A percentile compares a stretch with the other conserved stretches of the same genome.
phyloP scores from a whole-genome alignment of 2,888 invertebrate species.

The Phalera bucephala region DNA sequence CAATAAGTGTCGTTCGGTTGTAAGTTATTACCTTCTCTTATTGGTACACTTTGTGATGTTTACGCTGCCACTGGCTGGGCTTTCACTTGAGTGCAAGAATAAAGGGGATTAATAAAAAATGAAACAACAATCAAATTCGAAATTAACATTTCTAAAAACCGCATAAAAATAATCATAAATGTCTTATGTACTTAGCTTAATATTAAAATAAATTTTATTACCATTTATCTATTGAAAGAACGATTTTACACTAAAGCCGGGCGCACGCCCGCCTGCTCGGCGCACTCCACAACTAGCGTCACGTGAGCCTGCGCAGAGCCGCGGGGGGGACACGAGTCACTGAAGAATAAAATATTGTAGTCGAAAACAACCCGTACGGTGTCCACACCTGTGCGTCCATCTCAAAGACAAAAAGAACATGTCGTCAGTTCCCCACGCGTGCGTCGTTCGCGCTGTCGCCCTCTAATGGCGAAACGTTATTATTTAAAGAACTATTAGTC shows the following conservation, averaged over 20 bases:
- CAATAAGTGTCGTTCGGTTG: too few relatives aligned
- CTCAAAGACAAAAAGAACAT: constrained; percentile 15
- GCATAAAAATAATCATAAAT: constrained; percentile 34
- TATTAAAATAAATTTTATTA: constrained; percentile 37
- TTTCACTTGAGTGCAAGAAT: too few relatives aligned
- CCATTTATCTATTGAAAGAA: constrained; percentile 32
- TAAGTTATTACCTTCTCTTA: too few relatives aligned
- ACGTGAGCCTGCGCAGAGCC: too few relatives aligned
- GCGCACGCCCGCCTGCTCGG: not conserved
- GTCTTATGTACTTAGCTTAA: constrained; percentile 33
- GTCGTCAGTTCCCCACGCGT: constrained; percentile 7
- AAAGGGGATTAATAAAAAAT: too few relatives aligned
- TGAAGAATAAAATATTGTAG: too few relatives aligned
- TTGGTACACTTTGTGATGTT: too few relatives aligned
- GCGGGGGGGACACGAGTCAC: too few relatives aligned
- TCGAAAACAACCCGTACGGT: too few relatives aligned
- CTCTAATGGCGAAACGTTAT: not conserved
- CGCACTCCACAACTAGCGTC: not conserved
- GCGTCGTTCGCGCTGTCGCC: constrained; percentile 5
- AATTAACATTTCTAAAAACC: constrained; percentile 40
- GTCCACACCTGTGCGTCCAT: not conserved
- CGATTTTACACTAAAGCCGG: constrained; percentile 22
- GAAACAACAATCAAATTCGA: not conserved
- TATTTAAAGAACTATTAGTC: constrained; percentile 2
- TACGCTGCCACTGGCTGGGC: too few relatives aligned